Conservation (phyloP, 2,113 vertebrate species). For the Ia io region DNA sequence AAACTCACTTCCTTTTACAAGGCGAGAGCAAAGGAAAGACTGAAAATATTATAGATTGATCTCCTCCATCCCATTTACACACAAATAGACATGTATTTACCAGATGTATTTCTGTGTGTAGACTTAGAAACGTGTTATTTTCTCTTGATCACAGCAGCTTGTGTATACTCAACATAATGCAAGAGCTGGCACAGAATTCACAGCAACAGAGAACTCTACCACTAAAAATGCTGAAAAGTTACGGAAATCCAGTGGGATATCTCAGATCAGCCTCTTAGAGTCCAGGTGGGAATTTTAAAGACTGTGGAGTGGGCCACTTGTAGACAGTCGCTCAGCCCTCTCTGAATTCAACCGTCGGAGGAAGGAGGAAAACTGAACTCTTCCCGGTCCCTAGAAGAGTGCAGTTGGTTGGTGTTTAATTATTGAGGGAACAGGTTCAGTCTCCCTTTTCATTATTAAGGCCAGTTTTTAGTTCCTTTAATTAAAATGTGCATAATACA, state of each 20-base stretch:
- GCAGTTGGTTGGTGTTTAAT: neutral
- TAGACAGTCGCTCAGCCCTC: accelerated
- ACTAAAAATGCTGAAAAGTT: neutral
- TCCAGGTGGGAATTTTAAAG: neutral
- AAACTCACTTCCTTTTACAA: neutral
- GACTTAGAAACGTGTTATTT: neutral
- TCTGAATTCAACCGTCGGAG: neutral
- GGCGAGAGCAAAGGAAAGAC: neutral
- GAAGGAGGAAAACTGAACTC: neutral
- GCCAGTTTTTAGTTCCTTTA: neutral
- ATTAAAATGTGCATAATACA: neutral
- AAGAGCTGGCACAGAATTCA: neutral
- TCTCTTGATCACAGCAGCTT: neutral
- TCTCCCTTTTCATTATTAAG: neutral
- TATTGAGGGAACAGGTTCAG: neutral
- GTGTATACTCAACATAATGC: neutral
- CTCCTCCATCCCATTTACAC: neutral
- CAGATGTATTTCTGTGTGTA: neutral
- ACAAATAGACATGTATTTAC: neutral
- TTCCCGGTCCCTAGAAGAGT: neutral
- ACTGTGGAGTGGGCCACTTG: accelerated
- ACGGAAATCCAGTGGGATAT: neutral
- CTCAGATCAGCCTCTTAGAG: neutral
- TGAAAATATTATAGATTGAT: neutral
- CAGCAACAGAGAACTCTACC: neutral